Evolutionary conservation across 1,140 invertebrate genomes (phyloP).

Genomic region (Chionoecetes opilio): DNA sequence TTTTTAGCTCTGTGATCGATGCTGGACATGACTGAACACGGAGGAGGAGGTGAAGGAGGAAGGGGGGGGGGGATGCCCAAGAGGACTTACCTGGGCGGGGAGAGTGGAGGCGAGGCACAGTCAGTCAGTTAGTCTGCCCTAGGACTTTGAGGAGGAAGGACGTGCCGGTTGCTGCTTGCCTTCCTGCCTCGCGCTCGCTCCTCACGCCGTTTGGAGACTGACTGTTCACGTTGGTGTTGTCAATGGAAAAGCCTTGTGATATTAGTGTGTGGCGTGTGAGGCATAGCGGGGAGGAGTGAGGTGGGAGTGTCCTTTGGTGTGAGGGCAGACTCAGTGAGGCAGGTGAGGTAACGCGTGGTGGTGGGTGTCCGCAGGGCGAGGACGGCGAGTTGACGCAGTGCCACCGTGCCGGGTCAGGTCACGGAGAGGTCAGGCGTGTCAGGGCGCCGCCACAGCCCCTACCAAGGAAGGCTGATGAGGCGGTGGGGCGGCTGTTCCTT

Average conservation of each 20-base stretch:
- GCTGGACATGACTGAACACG: slow-evolving; percentile 33
- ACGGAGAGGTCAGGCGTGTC: neutral
- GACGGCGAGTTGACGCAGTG: neutral
- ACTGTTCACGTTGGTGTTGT: neutral
- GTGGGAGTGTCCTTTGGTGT: neutral
- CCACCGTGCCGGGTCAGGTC: neutral
- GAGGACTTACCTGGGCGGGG: slow-evolving; percentile 43
- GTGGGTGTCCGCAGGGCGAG: neutral
- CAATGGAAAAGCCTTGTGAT: neutral
- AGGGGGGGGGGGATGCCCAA: neutral
- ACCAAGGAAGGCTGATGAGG: neutral
- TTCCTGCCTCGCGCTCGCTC: neutral
- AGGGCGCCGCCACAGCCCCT: neutral
- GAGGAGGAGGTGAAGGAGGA: neutral
- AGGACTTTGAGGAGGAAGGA: slow-evolving; percentile 40
- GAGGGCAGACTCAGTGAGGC: neutral
- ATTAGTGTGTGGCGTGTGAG: neutral
- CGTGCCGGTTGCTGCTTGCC: slow-evolving; percentile 11
- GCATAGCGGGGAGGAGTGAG: neutral
- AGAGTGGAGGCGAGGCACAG: neutral
- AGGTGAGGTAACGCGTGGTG: neutral
- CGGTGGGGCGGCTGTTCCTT: neutral
- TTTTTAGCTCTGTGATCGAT: neutral
- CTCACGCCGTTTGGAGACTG: neutral
- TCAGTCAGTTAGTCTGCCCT: slow-evolving; percentile 38